Evolutionary conservation across 2,113 vertebrate genomes (phyloP), one percentile per base, ranked within the genome.

Genomic region (Orthonyx spaldingii): DNA sequence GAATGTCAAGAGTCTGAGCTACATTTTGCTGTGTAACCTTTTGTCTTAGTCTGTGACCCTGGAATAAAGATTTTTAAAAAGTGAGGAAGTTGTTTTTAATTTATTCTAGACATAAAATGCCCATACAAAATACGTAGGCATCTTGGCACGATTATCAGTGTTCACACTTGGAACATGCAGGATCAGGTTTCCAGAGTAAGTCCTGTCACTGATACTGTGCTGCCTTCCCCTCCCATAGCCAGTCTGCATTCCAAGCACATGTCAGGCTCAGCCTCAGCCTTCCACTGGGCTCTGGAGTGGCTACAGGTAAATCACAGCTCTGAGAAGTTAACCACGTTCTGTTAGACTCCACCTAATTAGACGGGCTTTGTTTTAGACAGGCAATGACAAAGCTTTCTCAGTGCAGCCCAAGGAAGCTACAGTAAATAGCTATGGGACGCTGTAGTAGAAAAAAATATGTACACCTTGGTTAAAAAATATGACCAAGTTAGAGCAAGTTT

Each of bases 21-120:
- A 4, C 0, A 1, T 76, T 79, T 74, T 81, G 42, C 30, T 63
- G 22, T 88, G n/a, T 89, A 89, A 89, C 44, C 52, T 78, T 77
- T 55, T 59, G 27, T 75, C 74, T 94, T 93, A 71, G 35, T 86
- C 52, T 94, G 20, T 70, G 39, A 89, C 5, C 4, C 68, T 81
- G 61, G 15, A 97, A 96, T 97, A 97, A 95, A 97, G 30, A 77
- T 42, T 60, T 30, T 1, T 7, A 35, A 60, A 55, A 30, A n/a
- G 22, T 37, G 27, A 86, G 14, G 8, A 44, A 20, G 13, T 61
- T 72, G 22, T 8, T 77, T 50, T 39, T 27, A 33, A 42, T 80
- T 77, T 57, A 55, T 47, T 16, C 6, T 92, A 27, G 18, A 77
- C 74, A 22, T 39, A 50, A 56, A 53, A 21, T 35, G 33, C 49